phyloP scores from a whole-genome alignment of 2,113 vertebrate genomes.

The Sinocyclocheilus maitianheensis region DNA sequence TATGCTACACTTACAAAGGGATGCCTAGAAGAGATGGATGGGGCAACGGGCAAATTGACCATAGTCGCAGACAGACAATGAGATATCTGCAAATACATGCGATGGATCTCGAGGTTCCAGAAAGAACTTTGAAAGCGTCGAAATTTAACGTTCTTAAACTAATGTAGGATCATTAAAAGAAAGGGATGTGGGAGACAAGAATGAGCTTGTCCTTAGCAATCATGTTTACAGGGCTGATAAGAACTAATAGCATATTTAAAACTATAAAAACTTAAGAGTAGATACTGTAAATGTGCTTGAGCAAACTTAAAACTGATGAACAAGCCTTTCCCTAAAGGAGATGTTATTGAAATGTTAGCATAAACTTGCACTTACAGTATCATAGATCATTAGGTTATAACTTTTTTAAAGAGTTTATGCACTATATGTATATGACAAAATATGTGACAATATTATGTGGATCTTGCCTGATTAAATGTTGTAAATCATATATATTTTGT shows the following conservation, averaged over 20 bases:
- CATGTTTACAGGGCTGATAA: not conserved
- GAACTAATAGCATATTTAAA: too few species aligned
- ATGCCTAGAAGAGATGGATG: slow-evolving; percentile 28
- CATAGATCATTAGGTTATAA: not conserved
- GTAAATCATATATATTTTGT: slow-evolving; percentile 1
- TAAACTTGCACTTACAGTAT: not conserved
- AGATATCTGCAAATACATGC: slow-evolving; percentile 56
- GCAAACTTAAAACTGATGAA: not conserved
- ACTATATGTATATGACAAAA: not conserved
- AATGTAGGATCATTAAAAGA: not conserved
- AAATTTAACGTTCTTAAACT: slow-evolving; percentile 38
- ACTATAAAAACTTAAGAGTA: not conserved
- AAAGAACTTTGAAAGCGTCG: slow-evolving; percentile 61
- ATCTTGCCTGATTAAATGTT: not conserved
- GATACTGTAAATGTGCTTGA: not conserved
- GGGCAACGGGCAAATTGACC: not conserved
- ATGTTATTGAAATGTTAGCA: not conserved
- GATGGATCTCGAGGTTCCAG: slow-evolving; percentile 73
- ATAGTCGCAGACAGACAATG: slow-evolving; percentile 58
- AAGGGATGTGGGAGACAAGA: not conserved
- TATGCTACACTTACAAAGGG: slow-evolving; percentile 31
- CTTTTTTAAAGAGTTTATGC: too few species aligned
- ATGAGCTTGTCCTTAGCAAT: too few species aligned
- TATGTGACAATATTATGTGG: not conserved
- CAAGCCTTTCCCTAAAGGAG: not conserved